Evolutionary conservation across 2,888 invertebrate species (phyloP).

Genomic region (Chymomyza procnemis): DNA sequence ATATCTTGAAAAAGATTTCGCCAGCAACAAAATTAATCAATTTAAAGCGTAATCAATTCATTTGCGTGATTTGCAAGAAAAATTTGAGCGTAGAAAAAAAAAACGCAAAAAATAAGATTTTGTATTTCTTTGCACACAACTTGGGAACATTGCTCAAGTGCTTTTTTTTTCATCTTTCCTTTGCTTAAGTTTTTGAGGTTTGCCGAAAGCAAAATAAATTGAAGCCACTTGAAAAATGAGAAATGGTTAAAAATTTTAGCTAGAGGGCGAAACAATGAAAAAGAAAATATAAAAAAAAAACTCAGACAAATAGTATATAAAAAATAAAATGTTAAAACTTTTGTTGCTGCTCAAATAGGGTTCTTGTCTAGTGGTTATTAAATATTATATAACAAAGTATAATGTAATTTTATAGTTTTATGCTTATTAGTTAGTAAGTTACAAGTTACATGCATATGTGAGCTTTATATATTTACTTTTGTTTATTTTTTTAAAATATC

Average conservation of each 20-base stretch:
- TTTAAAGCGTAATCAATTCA: constrained; percentile 64
- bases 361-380: no score
- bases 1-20: constrained; percentile 11
- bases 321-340: not conserved
- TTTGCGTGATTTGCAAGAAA: constrained; percentile 47
- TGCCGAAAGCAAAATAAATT: not conserved
- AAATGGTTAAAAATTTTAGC: not conserved
- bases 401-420: no score
- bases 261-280: not conserved
- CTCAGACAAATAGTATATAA: not conserved
- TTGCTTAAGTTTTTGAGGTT: not conserved
- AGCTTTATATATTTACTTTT: no score
- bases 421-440: no score
- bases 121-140: constrained; percentile 16
- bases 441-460: no score
- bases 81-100: not conserved
- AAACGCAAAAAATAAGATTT: not conserved
- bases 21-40: constrained; percentile 50
- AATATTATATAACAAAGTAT: no score
- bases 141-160: constrained; percentile 54
- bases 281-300: not conserved
- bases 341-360: not conserved
- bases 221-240: not conserved
- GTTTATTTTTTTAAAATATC: no score
- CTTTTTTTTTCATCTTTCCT: constrained; percentile 14